Conservation (phyloP, 2,113 vertebrate species). For the Mastomys coucha region DNA sequence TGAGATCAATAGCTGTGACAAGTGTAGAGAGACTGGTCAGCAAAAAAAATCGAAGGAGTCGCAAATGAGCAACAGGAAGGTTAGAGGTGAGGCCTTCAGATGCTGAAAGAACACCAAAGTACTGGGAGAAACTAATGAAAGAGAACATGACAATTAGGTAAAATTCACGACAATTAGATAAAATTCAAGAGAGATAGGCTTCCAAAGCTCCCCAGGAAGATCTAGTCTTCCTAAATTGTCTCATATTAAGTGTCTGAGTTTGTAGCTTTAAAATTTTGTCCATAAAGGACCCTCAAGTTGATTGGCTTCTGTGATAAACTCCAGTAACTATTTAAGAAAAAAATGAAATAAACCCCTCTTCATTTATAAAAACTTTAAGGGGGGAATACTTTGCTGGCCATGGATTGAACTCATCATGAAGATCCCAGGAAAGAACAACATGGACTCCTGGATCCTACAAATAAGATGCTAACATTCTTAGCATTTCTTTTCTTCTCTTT, state of each 20-base stretch:
- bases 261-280: neutral
- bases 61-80: neutral
- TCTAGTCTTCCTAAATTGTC: neutral
- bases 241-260: neutral
- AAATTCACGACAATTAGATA: too few species aligned
- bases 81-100: neutral
- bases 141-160: neutral
- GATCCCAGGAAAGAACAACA: neutral
- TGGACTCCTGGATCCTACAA: neutral
- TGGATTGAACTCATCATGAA: neutral
- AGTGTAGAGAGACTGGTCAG: neutral
- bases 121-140: neutral
- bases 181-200: neutral
- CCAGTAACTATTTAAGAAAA: neutral
- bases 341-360: neutral
- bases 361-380: neutral
- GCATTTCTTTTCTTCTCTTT: too few species aligned
- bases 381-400: neutral
- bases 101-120: neutral
- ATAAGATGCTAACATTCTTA: neutral
- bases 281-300: neutral
- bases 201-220: neutral
- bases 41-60: neutral
- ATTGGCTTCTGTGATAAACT: neutral
- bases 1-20: neutral